These are phyloP conservation scores for Hippopotamyrus pictus DNA, from an alignment of 2,797 vertebrate species.

Conservation along the genomic window DNA sequence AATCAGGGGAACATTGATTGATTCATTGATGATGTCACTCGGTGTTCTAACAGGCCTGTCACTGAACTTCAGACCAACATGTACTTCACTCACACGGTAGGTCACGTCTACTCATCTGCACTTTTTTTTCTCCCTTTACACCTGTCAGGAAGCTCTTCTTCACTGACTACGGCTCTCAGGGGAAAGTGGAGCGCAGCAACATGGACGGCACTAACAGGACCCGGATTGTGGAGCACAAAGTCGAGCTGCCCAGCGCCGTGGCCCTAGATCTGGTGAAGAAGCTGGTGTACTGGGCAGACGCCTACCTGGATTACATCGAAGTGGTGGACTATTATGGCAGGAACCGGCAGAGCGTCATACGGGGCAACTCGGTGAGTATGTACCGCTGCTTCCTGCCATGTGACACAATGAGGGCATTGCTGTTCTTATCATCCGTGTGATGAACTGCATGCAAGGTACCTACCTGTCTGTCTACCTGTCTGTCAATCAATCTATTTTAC, in stretches of 20 bases:
- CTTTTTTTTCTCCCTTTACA: background rate
- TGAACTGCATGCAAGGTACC: background rate
- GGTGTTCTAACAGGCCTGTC: background rate
- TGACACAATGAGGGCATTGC: background rate
- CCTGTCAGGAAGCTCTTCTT: constrained; percentile 76
- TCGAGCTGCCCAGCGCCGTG: constrained; percentile 71
- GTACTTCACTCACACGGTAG: background rate
- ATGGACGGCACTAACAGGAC: constrained; percentile 75
- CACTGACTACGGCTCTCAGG: constrained; percentile 69
- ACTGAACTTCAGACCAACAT: background rate
- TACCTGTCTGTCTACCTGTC: background rate
- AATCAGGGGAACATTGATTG: background rate
- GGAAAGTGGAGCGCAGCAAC: constrained; percentile 74
- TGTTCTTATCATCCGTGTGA: background rate
- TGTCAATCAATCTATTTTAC: background rate
- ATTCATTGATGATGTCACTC: background rate
- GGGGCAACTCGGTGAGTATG: constrained; percentile 63
- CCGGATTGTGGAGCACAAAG: constrained; percentile 64
- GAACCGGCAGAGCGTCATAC: constrained; percentile 62
- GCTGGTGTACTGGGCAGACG: constrained; percentile 76
- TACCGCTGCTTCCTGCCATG: background rate
- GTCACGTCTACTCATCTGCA: background rate
- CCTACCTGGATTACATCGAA: constrained; percentile 68
- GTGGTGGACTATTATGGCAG: constrained; percentile 75
- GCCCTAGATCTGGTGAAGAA: constrained; percentile 71